Percentiles rank a stretch among this genome's conserved stretches.
phyloP scores from a whole-genome alignment of 2,797 vertebrate genomes.

The Alcedo quadribrachys region DNA sequence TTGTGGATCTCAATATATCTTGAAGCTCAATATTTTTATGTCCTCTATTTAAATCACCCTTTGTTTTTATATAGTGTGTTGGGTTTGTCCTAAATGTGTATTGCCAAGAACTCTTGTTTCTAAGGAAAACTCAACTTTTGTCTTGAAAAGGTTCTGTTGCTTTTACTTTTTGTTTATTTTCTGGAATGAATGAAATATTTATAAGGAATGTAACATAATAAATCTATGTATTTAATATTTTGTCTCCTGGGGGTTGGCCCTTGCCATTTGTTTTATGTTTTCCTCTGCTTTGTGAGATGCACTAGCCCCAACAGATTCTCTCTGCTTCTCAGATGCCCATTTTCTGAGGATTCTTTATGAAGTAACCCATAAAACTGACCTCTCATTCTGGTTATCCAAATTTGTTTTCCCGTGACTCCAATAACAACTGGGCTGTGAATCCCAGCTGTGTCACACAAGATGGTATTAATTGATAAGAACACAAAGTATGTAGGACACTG shows the following conservation, averaged over 20 bases:
- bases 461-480: neutral
- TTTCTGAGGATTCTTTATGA: neutral
- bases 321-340: neutral
- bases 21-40: neutral
- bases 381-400: neutral
- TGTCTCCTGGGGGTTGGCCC: neutral
- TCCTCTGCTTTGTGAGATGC: neutral
- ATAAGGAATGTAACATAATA: slow-evolving; percentile 12
- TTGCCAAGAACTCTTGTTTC: neutral
- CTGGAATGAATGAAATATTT: slow-evolving; percentile 8
- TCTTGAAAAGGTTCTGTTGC: neutral
- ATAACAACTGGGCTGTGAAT: neutral
- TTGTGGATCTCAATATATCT: neutral
- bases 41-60: neutral
- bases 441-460: neutral
- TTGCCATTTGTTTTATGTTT: neutral
- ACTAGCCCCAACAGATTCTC: neutral
- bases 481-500: slow-evolving; percentile 7
- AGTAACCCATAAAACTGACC: neutral
- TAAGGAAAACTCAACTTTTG: neutral
- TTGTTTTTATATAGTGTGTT: neutral
- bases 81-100: neutral
- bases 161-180: neutral
- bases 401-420: neutral
- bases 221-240: slow-evolving; percentile 19